Base-by-base conservation (phyloP, 2,113 vertebrate species). In the Mobula hypostoma region DNA sequence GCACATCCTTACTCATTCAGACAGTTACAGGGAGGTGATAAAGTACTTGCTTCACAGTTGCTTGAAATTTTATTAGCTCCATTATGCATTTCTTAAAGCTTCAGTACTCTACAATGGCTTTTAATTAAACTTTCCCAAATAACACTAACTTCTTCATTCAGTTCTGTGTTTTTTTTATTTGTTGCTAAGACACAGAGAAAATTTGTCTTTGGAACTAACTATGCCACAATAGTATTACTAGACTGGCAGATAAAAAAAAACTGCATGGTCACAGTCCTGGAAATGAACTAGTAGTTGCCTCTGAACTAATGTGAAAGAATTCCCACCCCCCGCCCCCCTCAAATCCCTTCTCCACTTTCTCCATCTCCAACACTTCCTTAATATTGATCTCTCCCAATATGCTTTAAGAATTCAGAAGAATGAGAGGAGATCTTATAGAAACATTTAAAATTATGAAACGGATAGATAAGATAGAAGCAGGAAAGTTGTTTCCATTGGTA, bases 51-150 rank as follows among this genome's bases (percentile, higher is more conserved):
- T 90, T n/a, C 15, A 19, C 85, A 90, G 85, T 14, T 90, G 14
- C 61, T 66, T 90, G 58, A 90, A 90, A 90, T 90, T 90, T 90
- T 90, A 90, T n/a, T 90, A 90, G 29, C 61, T 90, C 61, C 15
- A 90, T 90, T 66, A 90, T 90, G 61, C 61, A 36, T 90, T 90
- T 66, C 58, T 32, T 32, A 66, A 32, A 32, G 61, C 61, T 90
- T 90, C 85, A 90, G 66, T 90, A n/a, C 85, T n/a, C 85, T n/a
- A 63, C 61, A 90, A 90, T 90, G 17, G 15, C 63, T 90, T 32
- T 32, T 63, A 90, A 90, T 66, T 90, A 90, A 90, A 90, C 85
- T 90, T 68, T 32, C 61, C 14, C n/a, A 90, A 66, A 90, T 66
- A 32, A 90, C 85, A 32, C n/a, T 48, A 58, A 87, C 58, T 56